Evolutionary conservation across 2,113 vertebrate species (phyloP).

Genomic region (Chrysochloris asiatica): DNA sequence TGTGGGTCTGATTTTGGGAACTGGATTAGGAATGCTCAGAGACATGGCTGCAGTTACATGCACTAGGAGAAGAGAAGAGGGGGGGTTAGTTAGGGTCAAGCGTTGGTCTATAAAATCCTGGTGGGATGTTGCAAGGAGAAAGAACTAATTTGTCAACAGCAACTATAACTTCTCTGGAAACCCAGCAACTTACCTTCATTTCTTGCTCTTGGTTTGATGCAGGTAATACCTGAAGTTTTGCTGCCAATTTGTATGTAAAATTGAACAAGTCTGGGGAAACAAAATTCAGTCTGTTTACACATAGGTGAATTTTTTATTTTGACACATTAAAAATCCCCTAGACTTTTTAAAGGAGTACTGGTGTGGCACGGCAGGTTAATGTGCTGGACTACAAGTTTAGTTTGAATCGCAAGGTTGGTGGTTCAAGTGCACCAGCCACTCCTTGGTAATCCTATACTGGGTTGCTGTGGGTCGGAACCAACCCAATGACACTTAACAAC

Average conservation of each 20-base stretch:
- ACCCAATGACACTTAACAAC: no score
- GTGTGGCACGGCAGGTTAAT: no score
- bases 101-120: neutral
- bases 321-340: neutral
- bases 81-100: neutral
- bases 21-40: neutral
- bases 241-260: constrained; percentile 98
- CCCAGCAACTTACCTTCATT: constrained; percentile 92
- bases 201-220: constrained; percentile 93
- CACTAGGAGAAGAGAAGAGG: neutral
- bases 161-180: constrained; percentile 39
- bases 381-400: no score
- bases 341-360: constrained; percentile 41
- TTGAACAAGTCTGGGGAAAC: constrained; percentile 90
- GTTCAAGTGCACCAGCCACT: no score
- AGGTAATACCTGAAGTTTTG: constrained; percentile 92
- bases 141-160: neutral
- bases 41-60: neutral
- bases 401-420: no score
- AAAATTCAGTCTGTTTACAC: constrained; percentile 55
- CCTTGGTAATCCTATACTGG: no score
- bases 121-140: neutral
- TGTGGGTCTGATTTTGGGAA: neutral
- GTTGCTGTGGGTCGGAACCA: no score
- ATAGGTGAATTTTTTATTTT: neutral